Evolutionary conservation across 2,888 invertebrate species (phyloP).

Genomic region (Diadegma fenestrale): DNA sequence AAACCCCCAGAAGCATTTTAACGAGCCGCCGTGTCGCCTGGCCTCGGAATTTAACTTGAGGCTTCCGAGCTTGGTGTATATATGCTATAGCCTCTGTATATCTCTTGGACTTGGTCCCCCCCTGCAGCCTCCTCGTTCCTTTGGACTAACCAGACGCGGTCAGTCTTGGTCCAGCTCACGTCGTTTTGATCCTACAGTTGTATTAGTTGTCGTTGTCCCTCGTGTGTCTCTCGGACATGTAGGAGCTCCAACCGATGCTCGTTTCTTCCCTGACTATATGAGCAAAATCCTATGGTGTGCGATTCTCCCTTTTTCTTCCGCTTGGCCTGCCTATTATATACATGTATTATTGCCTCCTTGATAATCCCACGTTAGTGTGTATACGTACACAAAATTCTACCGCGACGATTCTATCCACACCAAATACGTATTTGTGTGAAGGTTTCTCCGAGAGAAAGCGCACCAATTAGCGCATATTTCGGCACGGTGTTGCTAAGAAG

Average conservation of each 20-base stretch:
- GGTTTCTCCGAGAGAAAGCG: conserved; percentile 70
- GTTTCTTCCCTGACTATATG: conserved; percentile 15
- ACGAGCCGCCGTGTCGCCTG: conserved; percentile 84
- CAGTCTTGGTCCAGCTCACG: conserved; percentile 56
- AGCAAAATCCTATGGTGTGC: conserved; percentile 6
- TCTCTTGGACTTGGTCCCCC: conserved; percentile 55
- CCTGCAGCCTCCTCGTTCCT: conserved; percentile 30
- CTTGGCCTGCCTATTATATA: conserved; percentile 6
- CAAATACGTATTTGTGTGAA: conserved; percentile 62
- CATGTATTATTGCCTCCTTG: conserved; percentile 9
- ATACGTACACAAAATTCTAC: conserved; percentile 31
- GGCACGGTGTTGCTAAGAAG: conserved; percentile 74
- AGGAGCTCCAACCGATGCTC: conserved; percentile 35
- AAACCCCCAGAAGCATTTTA: conserved; percentile 85
- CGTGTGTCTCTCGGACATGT: conserved; percentile 53
- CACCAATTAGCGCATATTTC: conserved; percentile 85
- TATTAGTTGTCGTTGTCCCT: conserved; percentile 52
- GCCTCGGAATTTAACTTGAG: conserved; percentile 82
- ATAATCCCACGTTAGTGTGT: conserved; percentile 7
- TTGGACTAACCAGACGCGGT: conserved; percentile 51
- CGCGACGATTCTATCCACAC: conserved; percentile 52
- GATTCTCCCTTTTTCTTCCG: not conserved
- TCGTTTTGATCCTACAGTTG: conserved; percentile 34
- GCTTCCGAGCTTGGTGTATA: conserved; percentile 60
- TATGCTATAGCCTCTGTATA: conserved; percentile 31